phyloP scores from a whole-genome alignment of 2,797 vertebrate genomes.

The Synanceia verrucosa region DNA sequence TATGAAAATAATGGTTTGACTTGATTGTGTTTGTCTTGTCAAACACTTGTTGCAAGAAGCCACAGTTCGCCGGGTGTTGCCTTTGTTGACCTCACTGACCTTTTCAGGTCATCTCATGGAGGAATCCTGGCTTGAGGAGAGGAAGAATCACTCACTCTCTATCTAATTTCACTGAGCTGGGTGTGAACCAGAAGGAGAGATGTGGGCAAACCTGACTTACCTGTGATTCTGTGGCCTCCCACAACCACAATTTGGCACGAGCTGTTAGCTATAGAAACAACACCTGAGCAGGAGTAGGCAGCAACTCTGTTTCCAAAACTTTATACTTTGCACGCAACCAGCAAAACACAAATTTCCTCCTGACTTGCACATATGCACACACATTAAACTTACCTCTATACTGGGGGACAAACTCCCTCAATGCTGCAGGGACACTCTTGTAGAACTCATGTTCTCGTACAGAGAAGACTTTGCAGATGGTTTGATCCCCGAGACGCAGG shows the following conservation, averaged over 20 bases:
- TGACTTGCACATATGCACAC: not conserved
- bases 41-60: not conserved
- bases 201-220: constrained; percentile 31
- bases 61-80: too few species aligned
- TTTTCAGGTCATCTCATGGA: not conserved
- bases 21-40: not conserved
- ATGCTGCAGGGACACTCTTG: constrained; percentile 93
- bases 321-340: not conserved
- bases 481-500: constrained; percentile 96
- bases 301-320: not conserved
- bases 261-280: constrained; percentile 22
- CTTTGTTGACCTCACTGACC: not conserved
- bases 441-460: constrained; percentile 97
- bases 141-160: not conserved
- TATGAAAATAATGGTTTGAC: not conserved
- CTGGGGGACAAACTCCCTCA: constrained; percentile 96
- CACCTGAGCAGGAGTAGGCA: not conserved
- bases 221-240: constrained; percentile 17
- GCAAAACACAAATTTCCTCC: not conserved
- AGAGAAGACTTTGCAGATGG: constrained; percentile 98
- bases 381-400: constrained; percentile 90
- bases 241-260: constrained; percentile 17
- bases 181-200: not conserved
- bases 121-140: not conserved
- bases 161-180: not conserved